A percentile compares a stretch with the other conserved stretches of the same genome.
phyloP scores from a whole-genome alignment of 2,113 vertebrate genomes.

The Eretmodus cyanostictus region DNA sequence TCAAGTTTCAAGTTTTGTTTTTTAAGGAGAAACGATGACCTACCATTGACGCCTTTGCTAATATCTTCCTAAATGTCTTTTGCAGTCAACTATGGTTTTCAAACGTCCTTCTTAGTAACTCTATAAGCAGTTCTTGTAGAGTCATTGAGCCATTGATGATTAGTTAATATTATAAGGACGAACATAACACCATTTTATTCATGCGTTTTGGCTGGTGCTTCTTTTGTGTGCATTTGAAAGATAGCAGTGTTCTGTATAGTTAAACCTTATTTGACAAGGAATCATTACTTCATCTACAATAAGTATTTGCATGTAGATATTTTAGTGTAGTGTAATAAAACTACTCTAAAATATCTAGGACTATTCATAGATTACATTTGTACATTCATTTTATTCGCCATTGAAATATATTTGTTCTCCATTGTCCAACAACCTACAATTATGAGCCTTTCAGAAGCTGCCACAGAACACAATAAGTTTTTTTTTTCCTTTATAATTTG shows the following conservation, averaged over 20 bases:
- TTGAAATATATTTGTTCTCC: not conserved
- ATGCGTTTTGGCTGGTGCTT: not conserved
- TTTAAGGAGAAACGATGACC: not conserved
- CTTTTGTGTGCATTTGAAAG: not conserved
- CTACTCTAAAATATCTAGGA: not conserved
- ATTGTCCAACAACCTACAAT: conserved; percentile 24
- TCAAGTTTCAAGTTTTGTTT: not conserved
- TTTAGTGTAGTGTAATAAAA: not conserved
- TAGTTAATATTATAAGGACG: not conserved
- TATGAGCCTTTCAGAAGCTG: conserved; percentile 21
- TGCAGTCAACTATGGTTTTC: not conserved
- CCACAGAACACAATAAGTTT: not conserved
- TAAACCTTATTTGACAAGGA: not conserved
- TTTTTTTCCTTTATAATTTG: not conserved
- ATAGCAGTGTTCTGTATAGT: not conserved
- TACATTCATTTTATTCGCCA: not conserved
- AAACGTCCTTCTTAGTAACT: not conserved
- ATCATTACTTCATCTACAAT: not conserved
- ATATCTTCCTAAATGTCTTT: not conserved
- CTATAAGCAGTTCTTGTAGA: not conserved
- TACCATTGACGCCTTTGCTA: accelerated
- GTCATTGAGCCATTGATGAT: not conserved
- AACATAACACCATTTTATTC: accelerated
- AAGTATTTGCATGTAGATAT: not conserved
- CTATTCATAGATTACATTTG: not conserved